Percentiles rank a stretch among this genome's conserved stretches.
phyloP scores from a whole-genome alignment of 2,797 vertebrate genomes.

The Lepilemur septentrionalis region DNA sequence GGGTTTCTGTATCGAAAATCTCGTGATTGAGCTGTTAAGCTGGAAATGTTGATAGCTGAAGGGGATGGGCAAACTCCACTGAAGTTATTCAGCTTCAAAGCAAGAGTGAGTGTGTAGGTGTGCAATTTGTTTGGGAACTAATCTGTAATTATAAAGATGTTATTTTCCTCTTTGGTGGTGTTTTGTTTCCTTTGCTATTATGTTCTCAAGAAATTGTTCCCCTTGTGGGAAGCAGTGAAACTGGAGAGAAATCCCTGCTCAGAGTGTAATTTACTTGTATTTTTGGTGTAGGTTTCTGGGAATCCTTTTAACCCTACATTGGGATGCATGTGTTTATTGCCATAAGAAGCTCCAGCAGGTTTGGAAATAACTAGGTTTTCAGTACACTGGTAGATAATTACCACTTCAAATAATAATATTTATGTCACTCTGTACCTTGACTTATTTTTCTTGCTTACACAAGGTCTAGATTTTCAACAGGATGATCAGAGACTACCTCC shows the following conservation, averaged over 20 bases:
- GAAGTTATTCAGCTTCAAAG: neutral
- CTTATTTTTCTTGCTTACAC: neutral
- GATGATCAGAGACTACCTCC: neutral
- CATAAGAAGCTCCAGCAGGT: constrained; percentile 33
- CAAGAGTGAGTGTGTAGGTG: neutral
- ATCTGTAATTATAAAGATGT: constrained; percentile 57
- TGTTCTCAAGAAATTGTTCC: constrained; percentile 21
- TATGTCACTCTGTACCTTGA: neutral
- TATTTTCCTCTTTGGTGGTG: constrained; percentile 21
- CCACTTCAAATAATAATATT: constrained; percentile 9
- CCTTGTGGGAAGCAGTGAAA: constrained; percentile 51
- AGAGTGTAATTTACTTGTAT: constrained; percentile 24
- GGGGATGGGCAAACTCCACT: neutral
- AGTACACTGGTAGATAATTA: constrained; percentile 9
- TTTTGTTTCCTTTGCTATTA: constrained; percentile 50
- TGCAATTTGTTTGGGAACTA: constrained; percentile 22
- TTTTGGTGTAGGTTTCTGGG: neutral
- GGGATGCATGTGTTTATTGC: constrained; percentile 46
- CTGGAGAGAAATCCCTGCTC: constrained; percentile 41
- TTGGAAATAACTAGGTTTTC: constrained; percentile 28
- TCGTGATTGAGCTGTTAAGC: neutral
- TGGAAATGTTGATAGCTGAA: accelerated
- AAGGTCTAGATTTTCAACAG: neutral
- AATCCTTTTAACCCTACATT: constrained; percentile 55
- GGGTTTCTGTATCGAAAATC: neutral